A percentile compares a stretch with the other conserved stretches of the same genome.
phyloP scores from a whole-genome alignment of 2,888 invertebrate species.

The Drosophila meridiana region DNA sequence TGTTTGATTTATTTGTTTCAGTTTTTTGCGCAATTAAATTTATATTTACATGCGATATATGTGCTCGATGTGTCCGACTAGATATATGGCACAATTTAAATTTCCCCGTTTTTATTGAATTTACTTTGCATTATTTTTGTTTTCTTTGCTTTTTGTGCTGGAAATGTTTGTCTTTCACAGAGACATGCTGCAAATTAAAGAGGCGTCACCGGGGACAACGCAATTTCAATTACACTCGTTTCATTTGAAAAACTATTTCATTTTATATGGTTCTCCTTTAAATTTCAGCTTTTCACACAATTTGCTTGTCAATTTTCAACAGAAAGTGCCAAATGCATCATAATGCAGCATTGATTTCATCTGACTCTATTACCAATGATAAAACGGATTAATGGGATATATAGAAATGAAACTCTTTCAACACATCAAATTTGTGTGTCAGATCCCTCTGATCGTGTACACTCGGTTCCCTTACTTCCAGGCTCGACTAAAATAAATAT shows the following conservation, averaged over 20 bases:
- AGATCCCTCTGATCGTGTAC: no score
- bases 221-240: conserved; percentile 26
- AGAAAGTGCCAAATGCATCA: conserved; percentile 38
- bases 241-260: conserved; percentile 52
- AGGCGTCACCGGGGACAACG: conserved; percentile 17
- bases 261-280: conserved; percentile 21
- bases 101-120: conserved; percentile 14
- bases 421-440: no score
- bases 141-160: not conserved
- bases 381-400: not conserved
- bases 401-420: no score
- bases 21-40: conserved; percentile 74
- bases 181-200: conserved; percentile 26
- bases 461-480: no score
- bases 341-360: conserved; percentile 58
- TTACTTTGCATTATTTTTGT: conserved; percentile 4
- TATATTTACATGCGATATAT: conserved; percentile 66
- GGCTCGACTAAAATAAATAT: no score
- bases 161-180: conserved; percentile 6
- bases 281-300: conserved; percentile 46
- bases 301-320: conserved; percentile 49
- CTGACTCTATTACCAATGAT: conserved; percentile 3
- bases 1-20: conserved; percentile 48
- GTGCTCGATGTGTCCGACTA: conserved; percentile 48
- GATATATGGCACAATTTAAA: conserved; percentile 56